Evolutionary conservation across 2,888 invertebrate species (phyloP).

Genomic region (Syritta pipiens): DNA sequence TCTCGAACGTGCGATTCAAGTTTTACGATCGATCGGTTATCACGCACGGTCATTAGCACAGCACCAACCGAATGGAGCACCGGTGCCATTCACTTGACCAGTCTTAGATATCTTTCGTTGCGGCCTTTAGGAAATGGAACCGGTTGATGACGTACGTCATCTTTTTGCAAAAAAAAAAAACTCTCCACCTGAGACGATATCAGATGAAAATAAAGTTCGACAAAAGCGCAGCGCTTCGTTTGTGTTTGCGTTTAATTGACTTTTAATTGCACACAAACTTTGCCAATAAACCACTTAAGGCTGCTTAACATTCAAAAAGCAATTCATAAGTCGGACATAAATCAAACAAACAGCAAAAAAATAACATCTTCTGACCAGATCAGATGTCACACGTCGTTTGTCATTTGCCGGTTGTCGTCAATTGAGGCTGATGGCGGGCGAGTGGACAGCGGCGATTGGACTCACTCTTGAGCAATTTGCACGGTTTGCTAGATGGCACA

Average conservation of each 20-base stretch:
- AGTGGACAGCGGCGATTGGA: background rate
- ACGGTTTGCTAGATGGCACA: background rate
- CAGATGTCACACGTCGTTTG: constrained; percentile 19
- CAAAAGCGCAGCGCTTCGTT: too few relatives aligned
- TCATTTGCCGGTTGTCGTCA: background rate
- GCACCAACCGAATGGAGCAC: background rate
- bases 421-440: background rate
- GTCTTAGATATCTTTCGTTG: too few relatives aligned
- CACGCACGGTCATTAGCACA: background rate
- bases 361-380: constrained; percentile 11
- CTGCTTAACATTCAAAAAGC: constrained; percentile 6
- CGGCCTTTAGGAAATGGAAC: too few relatives aligned
- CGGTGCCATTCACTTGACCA: background rate
- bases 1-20: too few relatives aligned
- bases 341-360: background rate
- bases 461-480: constrained; percentile 3
- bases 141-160: too few relatives aligned
- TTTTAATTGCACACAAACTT: constrained; percentile 4
- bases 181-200: too few relatives aligned
- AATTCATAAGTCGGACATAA: constrained; percentile 8
- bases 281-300: constrained; percentile 15
- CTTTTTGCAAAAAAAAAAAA: too few relatives aligned
- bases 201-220: too few relatives aligned
- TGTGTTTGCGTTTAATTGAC: constrained; percentile 10
- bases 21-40: background rate